Evolutionary conservation across 2,888 invertebrate species (phyloP).

Genomic region (Brachyptera risi): DNA sequence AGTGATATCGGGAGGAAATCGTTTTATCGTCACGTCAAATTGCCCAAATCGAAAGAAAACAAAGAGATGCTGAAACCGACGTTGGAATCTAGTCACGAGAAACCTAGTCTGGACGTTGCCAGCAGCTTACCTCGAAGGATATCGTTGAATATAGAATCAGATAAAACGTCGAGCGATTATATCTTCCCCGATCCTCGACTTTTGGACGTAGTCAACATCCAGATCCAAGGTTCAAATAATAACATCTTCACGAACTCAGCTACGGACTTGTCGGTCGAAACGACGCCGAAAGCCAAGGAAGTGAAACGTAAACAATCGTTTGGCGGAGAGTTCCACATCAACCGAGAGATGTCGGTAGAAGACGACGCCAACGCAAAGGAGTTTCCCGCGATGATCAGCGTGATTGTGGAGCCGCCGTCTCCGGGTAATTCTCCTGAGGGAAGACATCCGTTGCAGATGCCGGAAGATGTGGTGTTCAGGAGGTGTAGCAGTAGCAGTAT

Average conservation of each 20-base stretch:
- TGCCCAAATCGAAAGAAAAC: neutral
- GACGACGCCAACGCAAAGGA: constrained; percentile 37
- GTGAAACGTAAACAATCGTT: constrained; percentile 19
- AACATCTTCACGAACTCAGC: constrained; percentile 11
- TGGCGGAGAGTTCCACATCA: neutral
- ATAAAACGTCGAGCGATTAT: neutral
- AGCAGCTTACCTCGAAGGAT: neutral
- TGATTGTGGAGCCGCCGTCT: constrained; percentile 46
- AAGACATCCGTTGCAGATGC: constrained; percentile 38
- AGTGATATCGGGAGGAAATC: constrained; percentile 77
- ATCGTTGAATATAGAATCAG: neutral
- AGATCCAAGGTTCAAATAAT: constrained; percentile 31
- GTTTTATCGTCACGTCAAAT: constrained; percentile 44
- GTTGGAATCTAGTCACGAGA: neutral
- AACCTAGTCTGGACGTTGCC: neutral
- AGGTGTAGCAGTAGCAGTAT: constrained; percentile 41
- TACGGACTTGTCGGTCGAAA: constrained; percentile 24
- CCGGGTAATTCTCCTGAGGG: constrained; percentile 43
- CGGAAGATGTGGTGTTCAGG: constrained; percentile 24
- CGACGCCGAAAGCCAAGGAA: constrained; percentile 32
- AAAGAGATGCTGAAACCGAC: neutral
- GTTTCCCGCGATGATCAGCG: constrained; percentile 44
- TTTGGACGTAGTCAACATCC: constrained; percentile 31
- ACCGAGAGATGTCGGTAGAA: constrained; percentile 32
- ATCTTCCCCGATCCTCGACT: neutral